Percentiles rank a stretch among this genome's conserved stretches.
phyloP scores from a whole-genome alignment of 2,113 vertebrate genomes.

The Progne subis region DNA sequence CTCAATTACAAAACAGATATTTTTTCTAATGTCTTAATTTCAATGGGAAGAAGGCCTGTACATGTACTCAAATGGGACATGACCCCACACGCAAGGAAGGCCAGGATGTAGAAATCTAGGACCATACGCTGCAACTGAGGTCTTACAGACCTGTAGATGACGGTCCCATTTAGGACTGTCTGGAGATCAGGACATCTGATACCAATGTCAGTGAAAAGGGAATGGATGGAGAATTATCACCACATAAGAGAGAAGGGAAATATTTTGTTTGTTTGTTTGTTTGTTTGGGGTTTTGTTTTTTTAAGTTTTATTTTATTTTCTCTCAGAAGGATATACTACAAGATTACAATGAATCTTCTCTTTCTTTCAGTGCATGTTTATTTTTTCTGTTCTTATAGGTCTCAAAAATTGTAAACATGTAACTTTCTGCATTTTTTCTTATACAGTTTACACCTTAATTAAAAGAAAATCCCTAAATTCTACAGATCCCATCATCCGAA shows the following conservation, averaged over 20 bases:
- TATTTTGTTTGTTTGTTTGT: accelerated
- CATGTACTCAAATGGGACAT: neutral
- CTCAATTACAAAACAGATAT: neutral
- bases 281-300: neutral
- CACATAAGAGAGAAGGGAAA: neutral
- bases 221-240: neutral
- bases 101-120: neutral
- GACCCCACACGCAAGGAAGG: neutral
- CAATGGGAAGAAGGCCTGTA: neutral
- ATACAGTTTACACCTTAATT: neutral
- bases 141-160: neutral
- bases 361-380: neutral
- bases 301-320: neutral
- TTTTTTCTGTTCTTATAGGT: neutral
- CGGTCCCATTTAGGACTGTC: neutral
- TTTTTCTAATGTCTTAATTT: neutral
- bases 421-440: neutral
- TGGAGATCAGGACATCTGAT: neutral
- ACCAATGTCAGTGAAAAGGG: neutral
- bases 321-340: neutral
- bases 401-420: neutral
- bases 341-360: neutral
- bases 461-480: neutral
- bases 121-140: neutral
- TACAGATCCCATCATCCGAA: neutral